Conservation (phyloP, 1,140 invertebrate genomes). For the Platorchestia sp. region DNA sequence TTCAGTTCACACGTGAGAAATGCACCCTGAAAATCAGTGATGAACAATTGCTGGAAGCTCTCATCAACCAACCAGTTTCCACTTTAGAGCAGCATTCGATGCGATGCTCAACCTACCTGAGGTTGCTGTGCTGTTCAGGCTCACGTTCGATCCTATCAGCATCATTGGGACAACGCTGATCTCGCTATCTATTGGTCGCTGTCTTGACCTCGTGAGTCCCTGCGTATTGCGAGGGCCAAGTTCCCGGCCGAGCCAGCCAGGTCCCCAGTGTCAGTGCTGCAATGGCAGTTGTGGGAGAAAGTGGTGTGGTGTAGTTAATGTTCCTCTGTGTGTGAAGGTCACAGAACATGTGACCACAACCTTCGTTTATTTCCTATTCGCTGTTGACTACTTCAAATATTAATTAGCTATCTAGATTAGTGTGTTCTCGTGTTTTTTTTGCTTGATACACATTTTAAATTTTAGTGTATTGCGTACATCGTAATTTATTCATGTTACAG, state of each 20-base stretch:
- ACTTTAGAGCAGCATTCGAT: too few species aligned
- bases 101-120: too few species aligned
- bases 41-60: too few species aligned
- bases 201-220: not conserved
- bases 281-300: not conserved
- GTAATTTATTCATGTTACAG: too few species aligned
- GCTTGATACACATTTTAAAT: not conserved
- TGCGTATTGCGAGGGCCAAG: not conserved
- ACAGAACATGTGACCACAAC: conserved; percentile 28
- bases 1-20: too few species aligned
- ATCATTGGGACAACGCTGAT: too few species aligned
- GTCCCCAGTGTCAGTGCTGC: not conserved
- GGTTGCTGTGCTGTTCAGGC: too few species aligned
- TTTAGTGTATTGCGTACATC: not conserved
- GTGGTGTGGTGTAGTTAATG: not conserved
- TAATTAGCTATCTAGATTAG: not conserved
- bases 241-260: too few species aligned
- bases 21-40: too few species aligned
- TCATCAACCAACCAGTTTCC: too few species aligned
- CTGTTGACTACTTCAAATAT: not conserved
- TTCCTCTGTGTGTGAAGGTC: not conserved
- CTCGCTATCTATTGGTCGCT: not conserved
- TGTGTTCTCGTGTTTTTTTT: not conserved
- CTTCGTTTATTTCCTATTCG: not conserved
- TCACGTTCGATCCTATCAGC: too few species aligned